Evolutionary conservation across 2,888 invertebrate genomes (phyloP).

Genomic region (Hoplodrina ambigua): DNA sequence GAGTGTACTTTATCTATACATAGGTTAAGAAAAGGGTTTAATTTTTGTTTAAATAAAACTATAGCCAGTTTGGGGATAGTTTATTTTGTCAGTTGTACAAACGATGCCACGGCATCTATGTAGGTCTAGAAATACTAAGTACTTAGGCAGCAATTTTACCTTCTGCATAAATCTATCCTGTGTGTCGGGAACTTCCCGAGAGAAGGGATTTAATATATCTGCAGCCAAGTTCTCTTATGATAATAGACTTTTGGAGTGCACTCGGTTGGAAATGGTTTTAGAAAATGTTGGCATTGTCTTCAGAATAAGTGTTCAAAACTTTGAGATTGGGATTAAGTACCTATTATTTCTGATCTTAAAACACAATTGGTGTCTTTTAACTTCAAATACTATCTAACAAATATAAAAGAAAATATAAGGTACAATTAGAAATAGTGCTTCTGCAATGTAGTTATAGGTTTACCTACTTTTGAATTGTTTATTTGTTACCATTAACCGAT

Average conservation of each 20-base stretch:
- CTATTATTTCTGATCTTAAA: conserved; percentile 28
- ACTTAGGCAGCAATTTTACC: conserved; percentile 15
- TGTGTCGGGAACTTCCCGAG: conserved; percentile 53
- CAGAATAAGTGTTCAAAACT: conserved; percentile 36
- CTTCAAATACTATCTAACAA: neutral
- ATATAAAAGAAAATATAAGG: neutral
- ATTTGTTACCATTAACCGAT: too few relatives aligned
- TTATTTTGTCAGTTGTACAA: too few relatives aligned
- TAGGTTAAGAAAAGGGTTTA: too few relatives aligned
- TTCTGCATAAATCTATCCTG: conserved; percentile 50
- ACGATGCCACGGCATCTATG: too few relatives aligned
- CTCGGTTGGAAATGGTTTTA: conserved; percentile 60
- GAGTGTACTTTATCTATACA: too few relatives aligned
- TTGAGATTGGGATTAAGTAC: conserved; percentile 30
- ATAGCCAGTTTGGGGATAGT: too few relatives aligned
- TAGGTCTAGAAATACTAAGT: too few relatives aligned
- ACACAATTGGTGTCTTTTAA: conserved; percentile 6
- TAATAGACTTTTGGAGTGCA: conserved; percentile 66
- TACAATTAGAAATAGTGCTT: too few relatives aligned
- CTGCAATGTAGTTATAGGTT: too few relatives aligned
- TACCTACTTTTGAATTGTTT: too few relatives aligned
- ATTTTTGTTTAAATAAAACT: too few relatives aligned
- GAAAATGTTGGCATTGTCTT: conserved; percentile 62
- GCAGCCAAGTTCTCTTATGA: conserved; percentile 65
- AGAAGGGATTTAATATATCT: conserved; percentile 66